Evolutionary conservation across 1,140 invertebrate genomes (phyloP).

Genomic region (Ptiloglossa arizonensis): DNA sequence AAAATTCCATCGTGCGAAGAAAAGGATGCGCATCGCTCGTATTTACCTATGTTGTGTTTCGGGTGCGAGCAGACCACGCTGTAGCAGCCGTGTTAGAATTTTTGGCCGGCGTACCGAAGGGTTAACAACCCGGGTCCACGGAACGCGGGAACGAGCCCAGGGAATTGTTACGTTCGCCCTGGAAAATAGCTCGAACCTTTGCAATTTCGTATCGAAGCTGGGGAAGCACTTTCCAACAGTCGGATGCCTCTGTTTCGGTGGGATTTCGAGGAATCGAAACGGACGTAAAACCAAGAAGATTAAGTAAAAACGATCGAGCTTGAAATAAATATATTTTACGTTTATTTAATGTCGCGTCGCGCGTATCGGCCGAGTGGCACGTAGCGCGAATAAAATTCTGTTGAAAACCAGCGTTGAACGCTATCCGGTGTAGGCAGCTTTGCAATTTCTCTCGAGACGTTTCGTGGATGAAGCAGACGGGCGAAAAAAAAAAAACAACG

Average conservation of each 20-base stretch:
- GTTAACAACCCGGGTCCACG: neutral
- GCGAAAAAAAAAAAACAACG: too few relatives aligned
- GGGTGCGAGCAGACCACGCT: too few relatives aligned
- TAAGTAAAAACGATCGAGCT: too few relatives aligned
- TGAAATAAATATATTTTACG: too few relatives aligned
- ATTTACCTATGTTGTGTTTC: too few relatives aligned
- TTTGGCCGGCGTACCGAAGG: too few relatives aligned
- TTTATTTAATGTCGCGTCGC: too few relatives aligned
- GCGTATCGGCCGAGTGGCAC: too few relatives aligned
- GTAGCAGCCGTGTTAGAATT: too few relatives aligned
- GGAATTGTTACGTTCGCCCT: constrained; percentile 19
- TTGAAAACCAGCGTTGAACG: neutral
- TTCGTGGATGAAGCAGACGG: neutral
- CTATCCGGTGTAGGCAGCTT: neutral
- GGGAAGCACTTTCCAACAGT: neutral
- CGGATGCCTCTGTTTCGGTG: constrained; percentile 11
- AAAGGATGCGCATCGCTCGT: too few relatives aligned
- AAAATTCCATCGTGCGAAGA: too few relatives aligned
- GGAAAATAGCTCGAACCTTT: constrained; percentile 16
- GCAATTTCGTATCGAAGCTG: constrained; percentile 26
- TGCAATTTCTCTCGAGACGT: neutral
- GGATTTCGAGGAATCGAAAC: constrained; percentile 5
- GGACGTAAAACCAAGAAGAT: neutral
- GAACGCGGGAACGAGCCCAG: neutral
- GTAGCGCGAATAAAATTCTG: neutral